Base-by-base conservation (phyloP, 2,888 invertebrate species). In the Caenorhabditis panamensis region DNA sequence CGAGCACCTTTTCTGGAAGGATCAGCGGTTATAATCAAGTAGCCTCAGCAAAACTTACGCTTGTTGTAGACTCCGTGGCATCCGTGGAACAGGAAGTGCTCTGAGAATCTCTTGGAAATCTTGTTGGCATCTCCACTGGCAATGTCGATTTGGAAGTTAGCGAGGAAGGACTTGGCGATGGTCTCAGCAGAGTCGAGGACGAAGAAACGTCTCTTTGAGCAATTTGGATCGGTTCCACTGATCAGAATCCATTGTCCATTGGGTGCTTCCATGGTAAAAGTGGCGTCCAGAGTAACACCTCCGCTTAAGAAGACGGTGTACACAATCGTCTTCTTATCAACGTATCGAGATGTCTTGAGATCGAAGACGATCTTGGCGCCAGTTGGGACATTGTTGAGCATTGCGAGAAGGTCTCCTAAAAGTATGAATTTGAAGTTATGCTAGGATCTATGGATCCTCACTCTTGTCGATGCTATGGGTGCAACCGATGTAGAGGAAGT, bases 1-100 rank as follows among this genome's bases (percentile, higher is more conserved):
- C 31, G 31, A 31, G 9, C 9, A 16, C 13, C 41, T 41, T 41
- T 16, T 41, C 41, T 41, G 41, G 13, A 41, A 41, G 8, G 9
- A 9, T 4, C 5, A 13, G 2, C 13, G 9, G 13, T 6, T 3
- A 8, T n/a, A n/a, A n/a, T n/a, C n/a, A n/a, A n/a, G n/a, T 11
- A 5, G 36, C 5, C 6, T 5, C 36, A 11, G 5, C n/a, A 5
- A 5, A 5, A 36, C 36, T 36, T 11, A 36, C 36, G 5, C 36
- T 36, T 36, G 36, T 36, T 11, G 36, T 54, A 54, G n/a, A 28
- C 54, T 5, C 28, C 16, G 5, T 28, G 2, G 54, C 54, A 54
- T n/a, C 26, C 26, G 28, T 54, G 54, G 28, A 54, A 54, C 16
- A 28, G 26, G 54, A 54, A 54, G n/a, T 28, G 13, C 1, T 54